Evolutionary conservation across 2,888 invertebrate genomes (phyloP), one percentile per base, ranked within the genome.

Genomic region (Pycnomerus fuliginosus): DNA sequence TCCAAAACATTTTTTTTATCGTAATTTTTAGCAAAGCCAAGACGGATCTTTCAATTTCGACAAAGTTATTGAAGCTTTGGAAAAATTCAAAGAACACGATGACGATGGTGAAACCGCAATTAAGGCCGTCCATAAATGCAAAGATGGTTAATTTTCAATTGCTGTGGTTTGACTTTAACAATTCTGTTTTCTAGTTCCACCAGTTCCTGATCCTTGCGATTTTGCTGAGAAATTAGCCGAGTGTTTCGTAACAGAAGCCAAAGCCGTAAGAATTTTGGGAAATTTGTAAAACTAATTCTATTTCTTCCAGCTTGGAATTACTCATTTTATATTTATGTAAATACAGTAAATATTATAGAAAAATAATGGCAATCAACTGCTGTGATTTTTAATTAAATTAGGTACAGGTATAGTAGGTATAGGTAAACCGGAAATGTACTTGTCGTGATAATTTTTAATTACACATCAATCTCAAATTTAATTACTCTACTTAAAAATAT

Each of bases 151-250:
- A 5, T 5, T 20, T 5, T 5, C 8, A 4, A 20, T 20, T 20
- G 4, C 20, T 20, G 20, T 5, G 4, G 8, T 5, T 20, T 20
- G 4, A 4, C 5, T 20, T 20, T 11, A 15, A 3, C 3, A 3
- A 17, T 22, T n/a, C 3, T 25, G 20, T 13, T 37, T 22, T 15
- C 3, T 20, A 33, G 40, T 30, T 24, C 27, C 33, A 8, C 10
- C 15, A 5, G 40, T 27, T 11, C 13, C 25, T 10, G 40, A 40
- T 25, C 40, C 40, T 2, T 40, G 40, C 16, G 7, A 17, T 4
- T 40, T 27, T 12, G 20, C 40, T 5, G 27, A 14, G 1, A 13
- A 11, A 2, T 12, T 40, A 3, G 29, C 14, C 11, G n/a, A 24
- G 7, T 40, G 40, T 27, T 25, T 33, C 15, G 3, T 33, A 14